Evolutionary conservation across 2,113 vertebrate species (phyloP), one percentile per base, ranked within the genome.

Genomic region (Thinocorus orbignyianus): DNA sequence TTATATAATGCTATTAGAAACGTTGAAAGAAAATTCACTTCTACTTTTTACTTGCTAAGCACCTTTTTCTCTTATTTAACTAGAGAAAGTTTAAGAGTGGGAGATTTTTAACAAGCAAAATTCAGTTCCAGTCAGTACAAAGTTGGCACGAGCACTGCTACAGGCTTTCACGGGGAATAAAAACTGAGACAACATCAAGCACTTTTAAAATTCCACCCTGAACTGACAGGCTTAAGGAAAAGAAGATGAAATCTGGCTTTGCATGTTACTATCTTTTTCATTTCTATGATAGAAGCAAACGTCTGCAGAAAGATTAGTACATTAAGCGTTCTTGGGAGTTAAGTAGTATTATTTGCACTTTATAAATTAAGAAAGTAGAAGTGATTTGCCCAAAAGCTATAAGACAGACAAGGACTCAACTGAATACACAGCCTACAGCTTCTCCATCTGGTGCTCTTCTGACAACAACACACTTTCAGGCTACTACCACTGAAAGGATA

Each of bases 361-460:
- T 17, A 31, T 11, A 72, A 71, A 64, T 11, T 25, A 84, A 83
- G 65, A 68, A 96, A 89, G 39, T 6, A 26, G 70, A 64, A 88
- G 31, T 8, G 37, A 81, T 83, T 70, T 88, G 31, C 60, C 93
- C 68, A 23, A 84, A 83, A 91, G 71, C 33, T 35, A 0, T 10
- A 28, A 48, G 61, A 30, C 71, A 66, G 65, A 62, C 42, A 48
- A 54, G 22, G 70, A 51, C 49, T 65, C 19, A 25, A 13, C 48
- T 52, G 70, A 66, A 69, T 13, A 35, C 52, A 86, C 57, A 96
- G 81, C 82, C 80, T 73, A 68, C 55, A 81, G 86, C 72, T 23
- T 31, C 54, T 66, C 94, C 95, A 95, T 88, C 88, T 92, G 85
- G 30, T 90, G 42, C 68, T 81, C 13, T 82, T 30, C 46, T 88